Percentiles rank a stretch among this genome's conserved stretches.
These are phyloP conservation scores for Phymanthus crucifer DNA, from an alignment of 92 coral and sea anemone species.

Conservation along the genomic window DNA sequence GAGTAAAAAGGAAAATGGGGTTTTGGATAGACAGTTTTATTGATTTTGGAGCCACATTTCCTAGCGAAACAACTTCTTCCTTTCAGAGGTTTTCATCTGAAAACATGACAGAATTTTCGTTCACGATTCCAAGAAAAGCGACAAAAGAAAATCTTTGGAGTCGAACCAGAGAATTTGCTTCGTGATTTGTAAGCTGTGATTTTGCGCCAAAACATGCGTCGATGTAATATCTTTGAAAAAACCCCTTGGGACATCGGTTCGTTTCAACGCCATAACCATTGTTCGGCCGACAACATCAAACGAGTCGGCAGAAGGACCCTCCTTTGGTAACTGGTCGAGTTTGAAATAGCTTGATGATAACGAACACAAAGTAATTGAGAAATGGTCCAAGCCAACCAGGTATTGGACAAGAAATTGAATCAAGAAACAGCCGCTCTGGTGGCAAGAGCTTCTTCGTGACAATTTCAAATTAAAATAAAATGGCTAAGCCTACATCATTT, in stretches of 20 bases:
- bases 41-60: slow-evolving; percentile 1
- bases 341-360: slow-evolving; percentile 13
- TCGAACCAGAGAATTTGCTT: background rate
- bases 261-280: slow-evolving; percentile 21
- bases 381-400: background rate
- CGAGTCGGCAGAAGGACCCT: slow-evolving; percentile 25
- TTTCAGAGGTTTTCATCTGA: background rate
- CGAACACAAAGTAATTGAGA: slow-evolving; percentile 16
- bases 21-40: background rate
- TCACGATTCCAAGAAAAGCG: background rate
- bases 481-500: background rate
- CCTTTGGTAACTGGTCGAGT: slow-evolving; percentile 8
- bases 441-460: background rate
- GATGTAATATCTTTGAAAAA: slow-evolving; percentile 10
- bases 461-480: slow-evolving; percentile 12
- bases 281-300: slow-evolving; percentile 35
- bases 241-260: slow-evolving; percentile 42
- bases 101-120: background rate
- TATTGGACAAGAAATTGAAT: slow-evolving; percentile 17
- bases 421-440: background rate
- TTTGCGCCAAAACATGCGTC: background rate
- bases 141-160: background rate
- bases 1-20: background rate
- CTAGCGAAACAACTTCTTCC: background rate
- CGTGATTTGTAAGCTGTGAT: background rate